Conservation (phyloP, 2,113 vertebrate species). For the Heptranchias perlo region DNA sequence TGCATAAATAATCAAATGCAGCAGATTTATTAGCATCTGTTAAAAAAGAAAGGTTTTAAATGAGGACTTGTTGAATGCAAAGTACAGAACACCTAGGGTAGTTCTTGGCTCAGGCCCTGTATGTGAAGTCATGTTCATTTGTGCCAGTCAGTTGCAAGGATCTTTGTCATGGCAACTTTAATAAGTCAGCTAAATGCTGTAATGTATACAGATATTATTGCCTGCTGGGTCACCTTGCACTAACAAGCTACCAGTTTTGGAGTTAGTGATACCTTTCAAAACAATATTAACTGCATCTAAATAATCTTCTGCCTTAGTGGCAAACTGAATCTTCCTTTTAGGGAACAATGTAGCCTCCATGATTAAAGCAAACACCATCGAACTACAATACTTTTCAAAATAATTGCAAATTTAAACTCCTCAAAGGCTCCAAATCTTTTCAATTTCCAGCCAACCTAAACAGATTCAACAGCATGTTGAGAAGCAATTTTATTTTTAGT, state of each 20-base stretch:
- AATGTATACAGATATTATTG: slow-evolving; percentile 38
- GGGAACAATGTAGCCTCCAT: background rate
- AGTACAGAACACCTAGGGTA: slow-evolving; percentile 37
- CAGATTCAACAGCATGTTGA: background rate
- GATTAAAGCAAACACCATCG: background rate
- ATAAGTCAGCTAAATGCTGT: slow-evolving; percentile 34
- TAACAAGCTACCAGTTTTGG: background rate
- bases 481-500: background rate
- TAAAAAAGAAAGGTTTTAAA: background rate
- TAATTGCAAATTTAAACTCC: background rate
- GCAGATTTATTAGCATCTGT: slow-evolving; percentile 30
- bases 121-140: slow-evolving; percentile 38
- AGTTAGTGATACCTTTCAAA: background rate
- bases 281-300: background rate
- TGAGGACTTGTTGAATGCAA: slow-evolving; percentile 33
- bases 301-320: background rate
- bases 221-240: slow-evolving; percentile 32
- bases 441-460: background rate
- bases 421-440: background rate
- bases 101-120: slow-evolving; percentile 12
- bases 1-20: slow-evolving; percentile 42
- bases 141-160: slow-evolving; percentile 26
- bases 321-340: background rate
- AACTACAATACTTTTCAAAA: background rate
- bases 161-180: slow-evolving; percentile 38